Evolutionary conservation across 2,797 vertebrate species (phyloP).

Genomic region (Pygocentrus nattereri): DNA sequence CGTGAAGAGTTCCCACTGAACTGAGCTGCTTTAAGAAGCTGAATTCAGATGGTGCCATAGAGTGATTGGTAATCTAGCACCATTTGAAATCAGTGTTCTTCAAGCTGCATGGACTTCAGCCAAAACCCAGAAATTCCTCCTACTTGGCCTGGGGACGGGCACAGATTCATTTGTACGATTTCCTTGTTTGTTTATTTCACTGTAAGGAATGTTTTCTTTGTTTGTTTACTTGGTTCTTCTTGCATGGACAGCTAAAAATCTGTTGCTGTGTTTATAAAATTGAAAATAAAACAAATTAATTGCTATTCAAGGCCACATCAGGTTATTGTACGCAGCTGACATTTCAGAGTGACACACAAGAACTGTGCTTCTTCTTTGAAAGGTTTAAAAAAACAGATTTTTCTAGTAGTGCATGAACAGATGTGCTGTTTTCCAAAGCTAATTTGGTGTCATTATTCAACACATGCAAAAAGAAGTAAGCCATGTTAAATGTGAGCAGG

Average conservation of each 20-base stretch:
- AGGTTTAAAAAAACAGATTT: neutral
- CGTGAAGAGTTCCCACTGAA: neutral
- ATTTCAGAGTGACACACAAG: neutral
- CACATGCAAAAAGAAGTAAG: too few species aligned
- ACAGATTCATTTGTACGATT: neutral
- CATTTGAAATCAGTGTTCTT: constrained; percentile 99
- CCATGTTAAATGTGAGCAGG: too few species aligned
- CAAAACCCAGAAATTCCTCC: neutral
- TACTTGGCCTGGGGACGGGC: neutral
- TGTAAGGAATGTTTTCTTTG: neutral
- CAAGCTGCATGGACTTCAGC: constrained; percentile 83
- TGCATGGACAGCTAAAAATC: neutral
- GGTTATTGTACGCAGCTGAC: neutral
- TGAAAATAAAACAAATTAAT: constrained; percentile 29
- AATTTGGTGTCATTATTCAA: too few species aligned
- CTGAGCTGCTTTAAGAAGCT: constrained; percentile 94
- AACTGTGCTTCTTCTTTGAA: neutral
- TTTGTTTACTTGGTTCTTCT: neutral
- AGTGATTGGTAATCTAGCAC: constrained; percentile 98
- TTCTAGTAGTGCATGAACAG: too few species aligned
- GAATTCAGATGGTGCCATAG: constrained; percentile 99
- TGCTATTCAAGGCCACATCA: neutral
- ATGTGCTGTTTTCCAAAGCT: too few species aligned
- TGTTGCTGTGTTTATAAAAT: neutral
- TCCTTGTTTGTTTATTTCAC: neutral